Percentiles rank a stretch among this genome's conserved stretches.
Conservation (phyloP, 2,113 vertebrate genomes). For the Trichomycterus rosablanca region DNA sequence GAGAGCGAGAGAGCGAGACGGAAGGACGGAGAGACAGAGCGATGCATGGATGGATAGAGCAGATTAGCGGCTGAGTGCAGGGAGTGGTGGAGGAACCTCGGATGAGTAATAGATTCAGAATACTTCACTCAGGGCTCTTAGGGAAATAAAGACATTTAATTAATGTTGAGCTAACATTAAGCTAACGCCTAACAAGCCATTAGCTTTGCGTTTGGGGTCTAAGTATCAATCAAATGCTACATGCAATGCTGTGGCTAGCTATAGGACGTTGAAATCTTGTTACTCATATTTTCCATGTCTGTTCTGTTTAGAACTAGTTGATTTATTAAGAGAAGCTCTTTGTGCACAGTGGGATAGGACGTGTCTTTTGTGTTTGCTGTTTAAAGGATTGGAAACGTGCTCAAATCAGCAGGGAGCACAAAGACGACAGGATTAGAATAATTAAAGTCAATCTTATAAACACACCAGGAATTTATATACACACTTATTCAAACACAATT, state of each 20-base stretch:
- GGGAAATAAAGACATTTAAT: slow-evolving; percentile 31
- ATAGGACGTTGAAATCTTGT: slow-evolving; percentile 22
- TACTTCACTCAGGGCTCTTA: slow-evolving; percentile 22
- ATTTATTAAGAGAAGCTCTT: slow-evolving; percentile 30
- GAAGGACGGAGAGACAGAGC: neutral
- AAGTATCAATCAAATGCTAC: slow-evolving; percentile 25
- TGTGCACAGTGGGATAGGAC: slow-evolving; percentile 32
- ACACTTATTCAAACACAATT: slow-evolving; percentile 2
- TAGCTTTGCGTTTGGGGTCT: slow-evolving; percentile 25
- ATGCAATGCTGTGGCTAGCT: slow-evolving; percentile 7
- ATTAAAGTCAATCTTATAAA: slow-evolving; percentile 34
- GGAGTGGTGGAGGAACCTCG: slow-evolving; percentile 20
- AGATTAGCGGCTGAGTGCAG: slow-evolving; percentile 35
- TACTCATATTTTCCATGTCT: slow-evolving; percentile 20
- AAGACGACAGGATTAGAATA: slow-evolving; percentile 49
- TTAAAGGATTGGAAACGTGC: slow-evolving; percentile 40
- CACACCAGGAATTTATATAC: slow-evolving; percentile 13
- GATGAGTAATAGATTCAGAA: slow-evolving; percentile 33
- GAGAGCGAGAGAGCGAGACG: slow-evolving; percentile 8
- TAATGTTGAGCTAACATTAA: slow-evolving; percentile 35
- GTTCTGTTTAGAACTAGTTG: slow-evolving; percentile 17
- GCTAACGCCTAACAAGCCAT: slow-evolving; percentile 21
- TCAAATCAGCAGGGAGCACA: slow-evolving; percentile 39
- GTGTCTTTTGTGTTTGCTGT: slow-evolving; percentile 36
- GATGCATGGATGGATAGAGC: slow-evolving; percentile 20